These are phyloP conservation scores for Neuroterus valhalla DNA, from an alignment of 1,140 invertebrate genomes.

Conservation along the genomic window DNA sequence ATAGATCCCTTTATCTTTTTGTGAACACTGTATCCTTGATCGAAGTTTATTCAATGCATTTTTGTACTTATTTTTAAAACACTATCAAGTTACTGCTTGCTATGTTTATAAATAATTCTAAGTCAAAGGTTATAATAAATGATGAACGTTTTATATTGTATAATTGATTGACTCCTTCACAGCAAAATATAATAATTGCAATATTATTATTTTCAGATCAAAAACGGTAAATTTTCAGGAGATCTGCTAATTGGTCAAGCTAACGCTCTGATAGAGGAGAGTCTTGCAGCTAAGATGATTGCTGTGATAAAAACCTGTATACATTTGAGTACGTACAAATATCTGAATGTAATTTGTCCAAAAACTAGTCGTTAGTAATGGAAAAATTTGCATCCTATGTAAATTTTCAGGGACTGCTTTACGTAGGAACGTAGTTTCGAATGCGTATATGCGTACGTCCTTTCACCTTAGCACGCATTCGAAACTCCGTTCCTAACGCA, in stretches of 20 bases:
- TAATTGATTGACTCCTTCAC: no score
- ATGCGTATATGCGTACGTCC: no score
- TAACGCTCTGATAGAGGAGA: not conserved
- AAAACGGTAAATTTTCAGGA: not conserved
- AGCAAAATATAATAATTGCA: not conserved
- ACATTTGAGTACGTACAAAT: not conserved
- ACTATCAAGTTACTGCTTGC: no score
- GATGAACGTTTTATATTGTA: no score
- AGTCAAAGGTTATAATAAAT: no score
- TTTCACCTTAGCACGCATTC: no score
- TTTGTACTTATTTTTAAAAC: constrained; percentile 20
- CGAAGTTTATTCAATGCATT: constrained; percentile 15
- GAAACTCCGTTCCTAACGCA: no score
- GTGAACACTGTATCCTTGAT: constrained; percentile 33
- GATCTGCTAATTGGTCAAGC: not conserved
- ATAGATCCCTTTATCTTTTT: constrained; percentile 3
- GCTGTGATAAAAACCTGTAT: not conserved
- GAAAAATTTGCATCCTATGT: no score
- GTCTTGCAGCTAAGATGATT: not conserved
- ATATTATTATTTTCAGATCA: not conserved
- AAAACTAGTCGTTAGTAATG: no score
- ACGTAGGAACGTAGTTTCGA: no score
- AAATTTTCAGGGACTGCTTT: no score
- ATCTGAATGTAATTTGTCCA: no score
- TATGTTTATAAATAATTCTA: not conserved